Base-by-base conservation (phyloP, 1,140 invertebrate genomes). In the Nymphalis io region DNA sequence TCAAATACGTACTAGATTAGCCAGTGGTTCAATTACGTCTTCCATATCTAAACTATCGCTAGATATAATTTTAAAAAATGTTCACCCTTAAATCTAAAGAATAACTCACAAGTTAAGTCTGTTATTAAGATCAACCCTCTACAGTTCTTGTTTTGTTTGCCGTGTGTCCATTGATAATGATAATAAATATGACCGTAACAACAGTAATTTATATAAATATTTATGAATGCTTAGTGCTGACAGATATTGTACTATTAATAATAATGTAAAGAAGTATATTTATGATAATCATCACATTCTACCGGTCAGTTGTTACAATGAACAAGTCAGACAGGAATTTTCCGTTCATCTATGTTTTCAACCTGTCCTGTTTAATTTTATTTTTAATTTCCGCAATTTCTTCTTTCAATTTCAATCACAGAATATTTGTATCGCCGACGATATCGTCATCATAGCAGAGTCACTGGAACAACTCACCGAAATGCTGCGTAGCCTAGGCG, bases 211-310 rank as follows among this genome's bases (percentile, higher is more conserved):
- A 55, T 55, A 55, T 55, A 55, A 55, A 55, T 55, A 55, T 53
- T 53, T 21, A 53, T 55, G 16, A 23, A 55, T 27, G 21, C 51
- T 27, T 21, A 13, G 8, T 55, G 51, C 21, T 23, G 18, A 21
- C 21, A 53, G 18, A 55, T 55, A 55, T 55, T 55, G 20, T 55
- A 55, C 51, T 33, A 55, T 55, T 51, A 62, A 27, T 33, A 18
- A 21, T 46, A 44, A 27, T 60, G 21, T 23, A 60, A 18, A 44
- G 27, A 39, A 51, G 40, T 62, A 51, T 51, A 51, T 51, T 38
- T 62, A 62, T 51, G 60, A 51, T 62, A 53, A 62, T 51, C 46
- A n/a, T 5, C 15, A 62, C 27, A 62, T 48, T 48, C 44, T 48
- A 62, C 44, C 23, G 8, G 21, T 27, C 44, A n/a, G 23, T n/a